phyloP scores from a whole-genome alignment of 2,113 vertebrate genomes.

The Istiophorus platypterus region DNA sequence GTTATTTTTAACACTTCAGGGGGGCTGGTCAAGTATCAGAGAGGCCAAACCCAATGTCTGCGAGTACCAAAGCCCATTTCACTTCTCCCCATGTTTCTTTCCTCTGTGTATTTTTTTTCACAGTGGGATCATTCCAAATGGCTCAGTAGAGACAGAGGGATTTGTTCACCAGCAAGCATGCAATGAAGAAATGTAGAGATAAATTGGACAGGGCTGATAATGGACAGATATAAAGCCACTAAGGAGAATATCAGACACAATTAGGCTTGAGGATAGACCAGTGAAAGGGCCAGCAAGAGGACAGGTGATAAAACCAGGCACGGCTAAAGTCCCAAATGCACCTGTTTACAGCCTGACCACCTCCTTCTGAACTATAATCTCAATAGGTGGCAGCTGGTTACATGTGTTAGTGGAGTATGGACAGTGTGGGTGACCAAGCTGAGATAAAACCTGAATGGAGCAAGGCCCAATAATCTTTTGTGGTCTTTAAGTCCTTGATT shows the following conservation, averaged over 20 bases:
- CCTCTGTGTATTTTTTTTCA: constrained; percentile 51
- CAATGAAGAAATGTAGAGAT: constrained; percentile 61
- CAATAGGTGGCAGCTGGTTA: constrained; percentile 17
- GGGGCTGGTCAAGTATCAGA: constrained; percentile 64
- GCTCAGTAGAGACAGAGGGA: constrained; percentile 50
- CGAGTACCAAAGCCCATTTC: constrained; percentile 54
- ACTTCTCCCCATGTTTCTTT: constrained; percentile 40
- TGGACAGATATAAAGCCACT: constrained; percentile 58
- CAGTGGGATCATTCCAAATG: constrained; percentile 53
- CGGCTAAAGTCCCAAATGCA: constrained; percentile 54
- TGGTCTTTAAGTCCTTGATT: neutral
- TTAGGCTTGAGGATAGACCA: constrained; percentile 54
- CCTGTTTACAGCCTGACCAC: constrained; percentile 33
- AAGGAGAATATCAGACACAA: constrained; percentile 68
- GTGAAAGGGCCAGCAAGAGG: constrained; percentile 47
- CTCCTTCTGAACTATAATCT: constrained; percentile 27
- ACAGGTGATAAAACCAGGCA: constrained; percentile 62
- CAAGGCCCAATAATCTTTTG: constrained; percentile 11
- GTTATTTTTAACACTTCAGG: constrained; percentile 82
- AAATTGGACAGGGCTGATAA: constrained; percentile 56
- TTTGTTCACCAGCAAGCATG: constrained; percentile 55
- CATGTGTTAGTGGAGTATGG: constrained; percentile 12
- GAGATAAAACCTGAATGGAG: constrained; percentile 12
- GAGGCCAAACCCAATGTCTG: constrained; percentile 54
- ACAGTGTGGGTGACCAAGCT: neutral